A percentile compares a stretch with the other conserved stretches of the same genome.
Conservation (phyloP, 2,113 vertebrate species). For the Aleadryas rufinucha region DNA sequence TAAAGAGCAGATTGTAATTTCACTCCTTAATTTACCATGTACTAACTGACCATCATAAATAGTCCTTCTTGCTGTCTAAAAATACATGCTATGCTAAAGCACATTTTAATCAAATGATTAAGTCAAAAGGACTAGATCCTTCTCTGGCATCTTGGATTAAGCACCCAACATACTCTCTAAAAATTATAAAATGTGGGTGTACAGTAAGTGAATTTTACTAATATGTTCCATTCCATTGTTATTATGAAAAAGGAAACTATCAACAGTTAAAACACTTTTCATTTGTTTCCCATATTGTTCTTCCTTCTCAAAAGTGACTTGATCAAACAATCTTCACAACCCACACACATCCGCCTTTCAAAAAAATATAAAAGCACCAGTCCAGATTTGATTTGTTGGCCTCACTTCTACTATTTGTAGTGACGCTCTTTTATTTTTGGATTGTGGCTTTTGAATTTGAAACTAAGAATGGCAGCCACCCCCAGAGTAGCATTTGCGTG, state of each 20-base stretch:
- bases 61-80: neutral
- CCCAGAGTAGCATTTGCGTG: neutral
- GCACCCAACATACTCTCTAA: neutral
- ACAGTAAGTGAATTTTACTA: neutral
- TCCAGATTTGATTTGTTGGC: neutral
- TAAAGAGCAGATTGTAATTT: neutral
- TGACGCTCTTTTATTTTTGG: slow-evolving; percentile 30
- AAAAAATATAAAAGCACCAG: neutral
- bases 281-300: neutral
- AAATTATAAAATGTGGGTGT: neutral
- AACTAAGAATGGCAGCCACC: slow-evolving; percentile 18
- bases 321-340: neutral
- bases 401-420: slow-evolving; percentile 8
- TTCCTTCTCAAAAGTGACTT: slow-evolving; percentile 39
- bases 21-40: neutral
- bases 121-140: neutral
- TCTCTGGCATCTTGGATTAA: neutral
- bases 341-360: neutral
- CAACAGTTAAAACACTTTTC: neutral
- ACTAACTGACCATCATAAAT: neutral
- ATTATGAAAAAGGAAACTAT: slow-evolving; percentile 7
- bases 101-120: neutral
- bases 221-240: slow-evolving; percentile 37
- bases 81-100: neutral
- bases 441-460: neutral